Evolutionary conservation across 1,140 invertebrate species (phyloP), one percentile per base, ranked within the genome.

Genomic region (Bombus ignitus): DNA sequence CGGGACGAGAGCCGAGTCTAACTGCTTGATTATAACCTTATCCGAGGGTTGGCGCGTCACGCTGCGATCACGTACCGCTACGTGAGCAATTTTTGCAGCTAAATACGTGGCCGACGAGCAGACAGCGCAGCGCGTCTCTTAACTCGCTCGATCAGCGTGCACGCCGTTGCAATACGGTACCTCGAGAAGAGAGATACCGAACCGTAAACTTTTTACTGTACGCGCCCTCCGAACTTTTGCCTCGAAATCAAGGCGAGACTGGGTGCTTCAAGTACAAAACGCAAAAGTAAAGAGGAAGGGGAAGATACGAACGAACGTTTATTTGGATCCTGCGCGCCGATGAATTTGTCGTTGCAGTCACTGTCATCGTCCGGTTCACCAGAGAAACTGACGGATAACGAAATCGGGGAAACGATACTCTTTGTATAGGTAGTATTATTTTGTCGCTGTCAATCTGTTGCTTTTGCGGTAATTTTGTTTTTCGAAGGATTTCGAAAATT

Each of bases 141-240:
- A 77, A 71, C 65, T 75, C 71, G 10, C 68, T 32, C 65, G 85
- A 90, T 90, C 85, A 78, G 83, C 73, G 42, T 59, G 57, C 39
- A 47, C 39, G 22, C 53, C 42, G 39, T 37, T 65, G 39, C 47
- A 65, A 53, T 57, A 25, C 37, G 18, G 62, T 42, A 10, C 18
- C n/a, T 9, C n/a, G 6, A 15, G 15, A 35, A 57, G 32, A 78
- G 44, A 81, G 80, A 87, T 83, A 89, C 37, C 62, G n/a, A 28
- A 73, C 71, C 44, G 77, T 90, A 89, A 89, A 89, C 65, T 87
- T 89, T 89, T 90, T 80, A 87, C 68, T 66, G 32, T 37, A 65
- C 42, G 59, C n/a, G 37, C 28, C 47, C 70, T 32, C 22, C 44
- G 6, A 32, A 5, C 32, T 37, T 44, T n/a, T 25, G 8, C 39